Conservation (phyloP, 1,140 invertebrate species). For the Drosophila pandora region DNA sequence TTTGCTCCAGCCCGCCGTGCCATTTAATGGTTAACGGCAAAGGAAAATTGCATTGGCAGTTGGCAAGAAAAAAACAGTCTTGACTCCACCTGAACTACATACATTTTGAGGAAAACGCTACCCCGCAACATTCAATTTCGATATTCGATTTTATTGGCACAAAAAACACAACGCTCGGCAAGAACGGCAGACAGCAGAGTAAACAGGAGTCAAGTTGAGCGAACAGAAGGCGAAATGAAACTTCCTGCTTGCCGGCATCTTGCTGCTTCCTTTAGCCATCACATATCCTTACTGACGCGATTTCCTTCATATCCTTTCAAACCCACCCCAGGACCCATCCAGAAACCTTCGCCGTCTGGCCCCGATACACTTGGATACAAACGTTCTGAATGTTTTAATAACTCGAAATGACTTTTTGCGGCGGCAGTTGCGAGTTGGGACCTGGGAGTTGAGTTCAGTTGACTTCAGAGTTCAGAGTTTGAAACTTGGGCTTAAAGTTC, state of each 20-base stretch:
- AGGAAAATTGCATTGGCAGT: constrained; percentile 54
- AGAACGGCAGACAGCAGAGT: constrained; percentile 33
- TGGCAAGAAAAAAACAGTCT: constrained; percentile 6
- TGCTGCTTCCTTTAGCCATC: constrained; percentile 71
- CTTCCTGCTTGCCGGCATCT: constrained; percentile 72
- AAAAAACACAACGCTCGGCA: constrained; percentile 40
- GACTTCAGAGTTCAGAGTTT: constrained; percentile 27
- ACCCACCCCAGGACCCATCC: neutral
- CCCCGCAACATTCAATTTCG: constrained; percentile 74
- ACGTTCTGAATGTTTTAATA: constrained; percentile 82
- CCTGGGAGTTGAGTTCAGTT: constrained; percentile 14
- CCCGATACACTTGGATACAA: constrained; percentile 70
- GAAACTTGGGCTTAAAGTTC: constrained; percentile 55
- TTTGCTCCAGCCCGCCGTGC: constrained; percentile 14
- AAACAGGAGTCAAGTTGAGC: constrained; percentile 53
- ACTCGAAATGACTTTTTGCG: constrained; percentile 81
- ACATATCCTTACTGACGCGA: constrained; percentile 69
- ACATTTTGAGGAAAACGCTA: constrained; percentile 8
- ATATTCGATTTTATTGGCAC: constrained; percentile 75
- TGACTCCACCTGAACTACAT: constrained; percentile 12
- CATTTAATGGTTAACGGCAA: constrained; percentile 52
- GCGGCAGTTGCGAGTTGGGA: constrained; percentile 32
- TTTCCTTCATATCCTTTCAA: constrained; percentile 15
- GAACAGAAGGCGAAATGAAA: constrained; percentile 71
- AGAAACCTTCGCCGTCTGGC: constrained; percentile 12